Base-by-base conservation (phyloP, 1,140 invertebrate species). In the Piezodorus guildinii region DNA sequence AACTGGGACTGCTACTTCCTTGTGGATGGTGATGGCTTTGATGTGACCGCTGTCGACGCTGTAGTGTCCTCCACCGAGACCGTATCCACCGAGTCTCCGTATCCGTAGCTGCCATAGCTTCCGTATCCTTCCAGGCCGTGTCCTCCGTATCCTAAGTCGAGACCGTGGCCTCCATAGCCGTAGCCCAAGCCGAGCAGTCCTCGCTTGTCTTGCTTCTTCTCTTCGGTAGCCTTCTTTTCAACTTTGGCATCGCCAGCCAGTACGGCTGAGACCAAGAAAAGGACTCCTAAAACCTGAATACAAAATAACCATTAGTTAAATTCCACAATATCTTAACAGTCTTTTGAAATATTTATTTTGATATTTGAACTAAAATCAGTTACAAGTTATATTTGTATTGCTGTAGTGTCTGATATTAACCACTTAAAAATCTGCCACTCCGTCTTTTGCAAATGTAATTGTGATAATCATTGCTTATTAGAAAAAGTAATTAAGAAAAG, bases 1-100 rank as follows among this genome's bases (percentile, higher is more conserved):
- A 19, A 67, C 66, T 43, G 66, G 62, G 14, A 67, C 66, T 30
- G 62, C 17, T 9, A 79, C 75, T 66, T 77, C 74, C 64, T 78
- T 78, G 61, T 76, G 77, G 64, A 78, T 73, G 25, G 76, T 77
- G 45, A 75, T 70, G 17, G 76, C 72, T 59, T 76, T 74, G 54
- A 77, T 70, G 66, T 77, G 76, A 44, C 73, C 76, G 44, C 71
- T 66, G 0, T 65, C 64, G 23, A 63, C 64, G n/a, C 72, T 73
- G 23, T 62, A 60, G 14, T 51, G 51, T 19, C 68, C 66, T 17
- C 69, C 68, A 44, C 49, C 25, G 44, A 62, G 62, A 23, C 60
- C 43, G 14, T 44, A 21, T 14, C 62, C 43, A 2, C 59, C 61
- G 45, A 60, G 63, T 23, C 63, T 61, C 49, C 27, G 8, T 4